Base-by-base conservation (phyloP, 2,888 invertebrate genomes). In the Caradrina clavipalpis region DNA sequence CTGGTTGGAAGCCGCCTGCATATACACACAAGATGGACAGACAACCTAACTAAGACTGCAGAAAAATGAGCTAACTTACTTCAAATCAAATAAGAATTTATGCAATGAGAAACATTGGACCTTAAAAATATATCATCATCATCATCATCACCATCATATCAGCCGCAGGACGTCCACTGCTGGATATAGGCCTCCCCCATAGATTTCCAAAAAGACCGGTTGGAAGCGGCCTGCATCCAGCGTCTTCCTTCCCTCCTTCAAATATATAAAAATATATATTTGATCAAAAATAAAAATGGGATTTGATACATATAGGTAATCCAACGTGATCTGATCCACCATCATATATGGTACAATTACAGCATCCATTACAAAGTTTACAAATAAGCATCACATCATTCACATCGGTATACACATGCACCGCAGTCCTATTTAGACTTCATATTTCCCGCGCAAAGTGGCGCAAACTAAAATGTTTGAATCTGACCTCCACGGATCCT, bases 401-500 rank as follows among this genome's bases (percentile, higher is more conserved):
- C 42, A 50, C 11, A 39, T 42, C 50, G 10, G n/a, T 53, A 39
- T 39, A 10, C 39, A 45, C 17, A 45, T 45, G 45, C 45, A 17
- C 17, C 45, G 11, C 21, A 64, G 61, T 80, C 31, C 42, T 66
- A 61, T 50, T 69, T 11, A 51, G 11, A 69, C 66, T 82, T 92
- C 71, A 71, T 90, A 87, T 84, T 92, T 95, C 92, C 92, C 94
- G 94, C 95, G 89, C 82, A 89, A 85, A 86, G 68, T 61, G 71
- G 70, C 59, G 56, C 72, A 70, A 73, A 72, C 69, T 71, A 80
- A 77, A 76, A 67, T 60, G 64, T 61, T 45, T 49, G n/a, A 65
- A 55, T 86, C 90, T 88, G 70, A 95, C 96, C 95, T 80, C 94
- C 94, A 26, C 96, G 94, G 72, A 96, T 95, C 81, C 95, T 91